Evolutionary conservation across 2,113 vertebrate species (phyloP).

Genomic region (Fregata magnificens): DNA sequence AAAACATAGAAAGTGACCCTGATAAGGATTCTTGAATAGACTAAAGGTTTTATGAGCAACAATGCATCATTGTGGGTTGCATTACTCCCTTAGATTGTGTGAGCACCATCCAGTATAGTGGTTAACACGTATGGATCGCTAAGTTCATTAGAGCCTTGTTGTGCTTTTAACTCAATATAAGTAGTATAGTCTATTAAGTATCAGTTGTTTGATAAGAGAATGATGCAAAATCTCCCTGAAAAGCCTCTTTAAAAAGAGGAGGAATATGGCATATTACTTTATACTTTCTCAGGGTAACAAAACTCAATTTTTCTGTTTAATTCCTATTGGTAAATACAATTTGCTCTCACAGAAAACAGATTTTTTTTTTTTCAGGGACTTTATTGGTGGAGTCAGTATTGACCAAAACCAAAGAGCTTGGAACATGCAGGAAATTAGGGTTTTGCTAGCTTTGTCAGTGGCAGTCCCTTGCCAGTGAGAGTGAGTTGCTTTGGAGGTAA

Average conservation of each 20-base stretch:
- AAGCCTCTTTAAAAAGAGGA: neutral
- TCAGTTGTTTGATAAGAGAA: neutral
- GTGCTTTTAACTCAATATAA: neutral
- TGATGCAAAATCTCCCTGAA: neutral
- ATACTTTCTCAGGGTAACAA: neutral
- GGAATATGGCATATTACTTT: neutral
- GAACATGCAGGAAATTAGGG: neutral
- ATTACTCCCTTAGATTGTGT: neutral
- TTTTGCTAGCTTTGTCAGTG: neutral
- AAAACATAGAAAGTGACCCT: neutral
- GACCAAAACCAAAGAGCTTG: neutral
- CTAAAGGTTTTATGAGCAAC: neutral
- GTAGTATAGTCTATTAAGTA: neutral
- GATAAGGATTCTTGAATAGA: neutral
- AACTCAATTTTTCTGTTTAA: neutral
- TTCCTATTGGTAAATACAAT: neutral
- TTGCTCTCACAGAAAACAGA: neutral
- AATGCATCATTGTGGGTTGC: neutral
- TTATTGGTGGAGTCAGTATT: neutral
- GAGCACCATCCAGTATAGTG: neutral
- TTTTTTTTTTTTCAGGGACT: neutral
- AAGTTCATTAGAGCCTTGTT: neutral
- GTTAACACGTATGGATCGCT: rapidly evolving
- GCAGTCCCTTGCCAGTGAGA: neutral
- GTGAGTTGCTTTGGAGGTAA: neutral